These are phyloP conservation scores for Venturia canescens DNA, from an alignment of 1,140 invertebrate species.

Conservation along the genomic window DNA sequence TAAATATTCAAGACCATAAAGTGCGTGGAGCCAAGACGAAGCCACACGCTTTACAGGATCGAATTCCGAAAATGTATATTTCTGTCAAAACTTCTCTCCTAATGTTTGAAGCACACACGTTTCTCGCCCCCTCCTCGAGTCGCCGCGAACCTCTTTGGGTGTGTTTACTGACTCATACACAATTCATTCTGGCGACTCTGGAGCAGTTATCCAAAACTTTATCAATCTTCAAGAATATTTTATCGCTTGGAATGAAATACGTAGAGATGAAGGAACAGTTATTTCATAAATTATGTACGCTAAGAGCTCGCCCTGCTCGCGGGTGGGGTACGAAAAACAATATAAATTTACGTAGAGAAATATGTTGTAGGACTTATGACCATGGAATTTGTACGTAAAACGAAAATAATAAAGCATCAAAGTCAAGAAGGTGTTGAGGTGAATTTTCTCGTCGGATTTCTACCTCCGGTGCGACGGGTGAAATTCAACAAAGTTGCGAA, in stretches of 20 bases:
- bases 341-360: background rate
- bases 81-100: background rate
- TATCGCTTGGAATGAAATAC: conserved; percentile 45
- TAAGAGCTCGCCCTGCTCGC: background rate
- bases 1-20: background rate
- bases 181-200: conserved; percentile 20
- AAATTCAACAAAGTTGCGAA: conserved; percentile 58
- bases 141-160: background rate
- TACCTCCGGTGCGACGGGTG: conserved; percentile 38
- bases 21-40: background rate
- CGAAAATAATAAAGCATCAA: background rate
- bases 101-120: background rate
- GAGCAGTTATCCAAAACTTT: conserved; percentile 38
- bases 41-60: background rate
- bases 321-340: background rate
- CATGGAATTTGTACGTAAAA: background rate
- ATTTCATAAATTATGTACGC: conserved; percentile 12
- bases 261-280: conserved; percentile 18
- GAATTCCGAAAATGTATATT: background rate
- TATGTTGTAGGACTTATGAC: background rate
- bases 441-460: conserved; percentile 26
- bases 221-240: conserved; percentile 44
- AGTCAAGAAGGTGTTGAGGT: conserved; percentile 13
- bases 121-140: background rate
- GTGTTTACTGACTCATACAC: conserved; percentile 21